These are phyloP conservation scores for Eurystomus glaucurus DNA, from an alignment of 2,797 vertebrate species.

Conservation along the genomic window DNA sequence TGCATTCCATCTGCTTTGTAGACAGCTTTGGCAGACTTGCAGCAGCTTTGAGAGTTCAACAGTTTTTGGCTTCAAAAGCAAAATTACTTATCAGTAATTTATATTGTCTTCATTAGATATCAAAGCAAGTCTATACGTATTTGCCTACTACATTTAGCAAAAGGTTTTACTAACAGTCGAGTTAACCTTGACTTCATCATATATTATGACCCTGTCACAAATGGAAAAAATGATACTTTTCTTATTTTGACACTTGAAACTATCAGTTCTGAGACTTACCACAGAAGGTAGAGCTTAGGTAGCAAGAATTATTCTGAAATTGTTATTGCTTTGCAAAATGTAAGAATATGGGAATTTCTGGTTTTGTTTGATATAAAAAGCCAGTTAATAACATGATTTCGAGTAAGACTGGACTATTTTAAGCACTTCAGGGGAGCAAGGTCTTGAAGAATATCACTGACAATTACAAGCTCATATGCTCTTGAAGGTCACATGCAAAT, in stretches of 20 bases:
- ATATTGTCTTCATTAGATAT: conserved; percentile 15
- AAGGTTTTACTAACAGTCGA: not conserved
- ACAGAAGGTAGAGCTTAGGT: not conserved
- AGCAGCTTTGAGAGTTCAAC: conserved; percentile 59
- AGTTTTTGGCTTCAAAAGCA: conserved; percentile 46
- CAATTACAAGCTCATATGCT: not conserved
- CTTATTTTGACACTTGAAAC: conserved; percentile 27
- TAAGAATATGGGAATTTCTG: not conserved
- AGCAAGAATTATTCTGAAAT: conserved; percentile 35
- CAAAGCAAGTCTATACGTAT: conserved; percentile 2
- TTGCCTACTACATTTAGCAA: conserved; percentile 43
- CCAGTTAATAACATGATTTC: not conserved
- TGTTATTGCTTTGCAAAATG: not conserved
- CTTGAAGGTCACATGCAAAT: not conserved
- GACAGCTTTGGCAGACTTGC: conserved; percentile 59
- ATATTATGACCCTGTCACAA: not conserved
- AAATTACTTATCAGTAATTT: conserved; percentile 55
- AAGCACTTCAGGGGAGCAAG: not conserved
- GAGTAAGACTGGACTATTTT: not conserved
- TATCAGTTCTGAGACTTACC: not conserved
- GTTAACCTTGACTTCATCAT: not conserved
- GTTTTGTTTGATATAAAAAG: not conserved
- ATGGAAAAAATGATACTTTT: conserved; percentile 31
- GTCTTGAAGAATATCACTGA: not conserved
- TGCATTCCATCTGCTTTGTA: conserved; percentile 75